Evolutionary conservation across 2,888 invertebrate species (phyloP), one percentile per base, ranked within the genome.

Genomic region (Clepsis dumicolana): DNA sequence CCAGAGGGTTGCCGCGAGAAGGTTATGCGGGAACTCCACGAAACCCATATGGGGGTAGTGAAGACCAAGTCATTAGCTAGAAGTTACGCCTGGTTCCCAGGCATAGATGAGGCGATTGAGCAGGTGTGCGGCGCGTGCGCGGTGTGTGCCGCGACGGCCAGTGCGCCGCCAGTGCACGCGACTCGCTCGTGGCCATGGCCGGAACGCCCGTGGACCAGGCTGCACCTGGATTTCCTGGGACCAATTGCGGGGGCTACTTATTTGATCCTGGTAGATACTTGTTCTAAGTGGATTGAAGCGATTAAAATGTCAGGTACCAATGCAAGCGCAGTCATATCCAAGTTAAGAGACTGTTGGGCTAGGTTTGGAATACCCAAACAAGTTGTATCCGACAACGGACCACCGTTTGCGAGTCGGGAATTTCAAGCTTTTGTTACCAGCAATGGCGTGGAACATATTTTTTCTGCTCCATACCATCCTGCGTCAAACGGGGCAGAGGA

Each of bases 171-270:
- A 14, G 12, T 10, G 10, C 35, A 35, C 12, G 35, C 12, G 35
- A 10, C 35, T 0, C 2, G 35, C 35, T 14, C 35, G 35, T 35
- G 35, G 35, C 12, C 12, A 1, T 35, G 35, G 35, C 35, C 12
- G 3, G 12, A 14, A 12, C n/a, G 50, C 5, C 66, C 65, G 24
- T 70, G 59, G 64, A 8, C 66, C 1, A 56, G 72, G 14, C 25
- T 72, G 0, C 70, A 72, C 38, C 0, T 70, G 1, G 74, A 77
- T 41, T 75, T 73, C 18, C 54, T 75, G 18, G 74, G 75, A 4
- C 74, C 72, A 0, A 54, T 75, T 2, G 0, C 0, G 0, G 69
- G 69, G 0, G 10, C 35, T n/a, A 72, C 59, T 4, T 77, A 70
- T 56, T 53, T 77, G 4, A 64, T 76, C 3, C 44, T 70, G 1